Evolutionary conservation across 2,888 invertebrate genomes (phyloP).

Genomic region (Margaritifera margaritifera): DNA sequence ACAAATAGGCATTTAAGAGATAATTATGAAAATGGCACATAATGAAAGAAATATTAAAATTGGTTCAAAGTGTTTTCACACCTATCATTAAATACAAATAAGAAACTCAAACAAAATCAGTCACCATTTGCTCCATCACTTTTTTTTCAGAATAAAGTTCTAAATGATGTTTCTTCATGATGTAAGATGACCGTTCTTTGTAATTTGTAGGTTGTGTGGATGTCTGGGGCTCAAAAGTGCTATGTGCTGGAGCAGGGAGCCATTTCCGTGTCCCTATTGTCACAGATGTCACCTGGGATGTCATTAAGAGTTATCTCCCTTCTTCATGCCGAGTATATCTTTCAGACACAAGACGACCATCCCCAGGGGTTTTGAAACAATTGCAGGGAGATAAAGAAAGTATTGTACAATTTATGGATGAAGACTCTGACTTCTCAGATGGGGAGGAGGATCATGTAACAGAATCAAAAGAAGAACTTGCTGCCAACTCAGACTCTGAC

Average conservation of each 20-base stretch:
- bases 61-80: too few relatives aligned
- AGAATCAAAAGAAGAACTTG: too few relatives aligned
- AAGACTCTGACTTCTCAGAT: neutral
- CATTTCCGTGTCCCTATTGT: conserved; percentile 86
- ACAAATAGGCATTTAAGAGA: too few relatives aligned
- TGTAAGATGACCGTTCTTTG: too few relatives aligned
- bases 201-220: conserved; percentile 83
- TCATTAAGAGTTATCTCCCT: conserved; percentile 75
- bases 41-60: too few relatives aligned
- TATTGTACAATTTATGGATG: neutral
- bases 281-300: conserved; percentile 80
- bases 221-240: conserved; percentile 90
- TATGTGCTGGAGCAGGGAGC: conserved; percentile 87
- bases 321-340: conserved; percentile 65
- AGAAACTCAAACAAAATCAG: too few relatives aligned
- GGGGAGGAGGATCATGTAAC: neutral
- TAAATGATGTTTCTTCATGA: too few relatives aligned
- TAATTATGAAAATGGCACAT: too few relatives aligned
- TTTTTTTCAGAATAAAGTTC: too few relatives aligned
- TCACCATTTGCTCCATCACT: too few relatives aligned
- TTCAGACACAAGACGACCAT: conserved; percentile 31
- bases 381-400: conserved; percentile 11
- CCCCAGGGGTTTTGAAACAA: conserved; percentile 18
- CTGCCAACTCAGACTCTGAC: neutral
- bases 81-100: too few relatives aligned